Base-by-base conservation (phyloP, 2,113 vertebrate species). In the Malurus melanocephalus region DNA sequence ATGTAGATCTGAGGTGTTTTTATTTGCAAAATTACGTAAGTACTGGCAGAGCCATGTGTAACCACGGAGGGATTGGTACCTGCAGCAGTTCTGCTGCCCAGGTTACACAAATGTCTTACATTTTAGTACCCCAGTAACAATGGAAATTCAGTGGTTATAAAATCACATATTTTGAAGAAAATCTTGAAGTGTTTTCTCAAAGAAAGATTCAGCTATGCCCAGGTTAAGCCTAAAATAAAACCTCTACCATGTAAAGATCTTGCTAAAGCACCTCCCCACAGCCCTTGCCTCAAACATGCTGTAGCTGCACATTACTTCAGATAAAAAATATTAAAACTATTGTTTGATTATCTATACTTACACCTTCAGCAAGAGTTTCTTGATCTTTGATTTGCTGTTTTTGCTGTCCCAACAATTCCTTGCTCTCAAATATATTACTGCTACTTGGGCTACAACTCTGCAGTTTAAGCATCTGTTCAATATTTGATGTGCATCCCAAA, bases 401-500 rank as follows among this genome's bases (percentile, higher is more conserved):
- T 40, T 67, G 57, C 60, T 86, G 65, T 48, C 56, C 21, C 48
- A 21, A 43, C 6, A 1, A 81, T 64, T 74, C 22, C 40, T 67
- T 84, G 21, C 27, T 79, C 35, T 84, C 45, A 56, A 11, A 74
- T 30, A 5, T 48, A 24, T 59, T 71, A 12, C 10, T 80, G 38
- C 7, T 68, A 32, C 32, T 85, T 61, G 61, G n/a, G 52, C 38
- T 73, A 20, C 33, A 87, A 49, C 32, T 65, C 38, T 93, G 67
- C 33, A 81, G 28, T 45, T 94, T 72, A 76, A 87, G 30, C 55
- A 82, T 40, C 62, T 89, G 13, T 85, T 92, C 79, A 72, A 69
- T 91, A 89, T 89, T 89, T 94, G 30, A 90, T 68, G 62, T 40
- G 24, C 61, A 60, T 78, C 53, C 42, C 67, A 91, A 87, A 87